Evolutionary conservation across 2,797 vertebrate species (phyloP).

Genomic region (Oreochromis mossambicus): DNA sequence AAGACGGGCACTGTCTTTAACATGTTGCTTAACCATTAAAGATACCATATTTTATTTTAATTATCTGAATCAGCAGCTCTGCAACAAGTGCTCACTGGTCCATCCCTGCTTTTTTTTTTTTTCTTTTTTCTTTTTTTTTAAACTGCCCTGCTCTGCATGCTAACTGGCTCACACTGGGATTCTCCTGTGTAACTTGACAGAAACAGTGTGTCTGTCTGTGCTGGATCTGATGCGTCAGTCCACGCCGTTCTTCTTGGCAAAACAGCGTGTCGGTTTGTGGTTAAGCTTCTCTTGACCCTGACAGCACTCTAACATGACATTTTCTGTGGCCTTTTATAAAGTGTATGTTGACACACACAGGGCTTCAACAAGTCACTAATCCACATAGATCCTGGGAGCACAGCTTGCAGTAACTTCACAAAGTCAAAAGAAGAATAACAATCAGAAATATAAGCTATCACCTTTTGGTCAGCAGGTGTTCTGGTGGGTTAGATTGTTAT

Average conservation of each 20-base stretch:
- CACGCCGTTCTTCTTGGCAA: not conserved
- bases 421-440: not conserved
- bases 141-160: not conserved
- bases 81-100: not conserved
- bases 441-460: not conserved
- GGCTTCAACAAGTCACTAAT: not conserved
- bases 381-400: not conserved
- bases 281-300: not conserved
- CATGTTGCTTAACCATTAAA: not conserved
- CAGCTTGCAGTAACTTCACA: not conserved
- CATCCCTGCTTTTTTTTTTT: not conserved
- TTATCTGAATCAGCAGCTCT: slow-evolving; percentile 6
- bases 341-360: not conserved
- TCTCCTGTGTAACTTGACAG: not conserved
- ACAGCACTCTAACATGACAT: not conserved
- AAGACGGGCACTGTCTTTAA: not conserved
- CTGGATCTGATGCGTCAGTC: not conserved
- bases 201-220: not conserved
- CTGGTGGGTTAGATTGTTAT: not conserved
- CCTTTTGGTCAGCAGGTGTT: not conserved
- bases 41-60: not conserved
- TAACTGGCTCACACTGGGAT: not conserved
- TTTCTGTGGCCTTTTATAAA: not conserved
- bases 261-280: not conserved
- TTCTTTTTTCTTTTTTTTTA: not conserved